A percentile compares a stretch with the other conserved stretches of the same genome.
Conservation (phyloP, 1,140 invertebrate genomes). For the Carposina sasakii region DNA sequence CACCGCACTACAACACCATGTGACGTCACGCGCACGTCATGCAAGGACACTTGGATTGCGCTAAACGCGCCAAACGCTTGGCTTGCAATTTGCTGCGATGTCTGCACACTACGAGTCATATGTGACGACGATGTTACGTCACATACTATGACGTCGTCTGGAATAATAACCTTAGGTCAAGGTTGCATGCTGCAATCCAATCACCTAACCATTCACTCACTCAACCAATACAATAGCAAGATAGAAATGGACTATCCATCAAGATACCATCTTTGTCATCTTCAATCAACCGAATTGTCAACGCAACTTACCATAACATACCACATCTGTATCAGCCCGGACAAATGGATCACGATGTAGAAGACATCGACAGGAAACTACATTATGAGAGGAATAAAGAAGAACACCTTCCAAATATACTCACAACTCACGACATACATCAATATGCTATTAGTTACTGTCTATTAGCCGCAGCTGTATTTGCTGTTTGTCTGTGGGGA, state of each 20-base stretch:
- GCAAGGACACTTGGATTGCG: neutral
- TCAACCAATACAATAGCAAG: neutral
- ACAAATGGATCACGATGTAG: too few species aligned
- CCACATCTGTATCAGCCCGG: too few species aligned
- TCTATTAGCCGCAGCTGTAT: too few species aligned
- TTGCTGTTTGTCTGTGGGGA: too few species aligned
- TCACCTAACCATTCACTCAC: neutral
- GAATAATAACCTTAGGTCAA: neutral
- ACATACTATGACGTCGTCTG: neutral
- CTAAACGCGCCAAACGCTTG: neutral
- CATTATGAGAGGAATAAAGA: too few species aligned
- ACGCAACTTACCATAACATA: too few species aligned
- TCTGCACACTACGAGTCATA: neutral
- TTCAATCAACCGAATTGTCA: too few species aligned
- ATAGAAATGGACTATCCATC: neutral
- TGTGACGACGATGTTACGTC: neutral
- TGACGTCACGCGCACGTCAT: too few species aligned
- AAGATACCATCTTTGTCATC: neutral
- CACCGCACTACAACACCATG: neutral
- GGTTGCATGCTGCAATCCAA: neutral
- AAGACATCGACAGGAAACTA: too few species aligned
- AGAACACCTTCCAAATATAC: too few species aligned
- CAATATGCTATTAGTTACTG: too few species aligned
- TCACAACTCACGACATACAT: too few species aligned
- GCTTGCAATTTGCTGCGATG: neutral